A percentile compares a stretch with the other conserved stretches of the same genome.
These are phyloP conservation scores for Piaya cayana DNA, from an alignment of 2,113 vertebrate genomes.

Conservation along the genomic window DNA sequence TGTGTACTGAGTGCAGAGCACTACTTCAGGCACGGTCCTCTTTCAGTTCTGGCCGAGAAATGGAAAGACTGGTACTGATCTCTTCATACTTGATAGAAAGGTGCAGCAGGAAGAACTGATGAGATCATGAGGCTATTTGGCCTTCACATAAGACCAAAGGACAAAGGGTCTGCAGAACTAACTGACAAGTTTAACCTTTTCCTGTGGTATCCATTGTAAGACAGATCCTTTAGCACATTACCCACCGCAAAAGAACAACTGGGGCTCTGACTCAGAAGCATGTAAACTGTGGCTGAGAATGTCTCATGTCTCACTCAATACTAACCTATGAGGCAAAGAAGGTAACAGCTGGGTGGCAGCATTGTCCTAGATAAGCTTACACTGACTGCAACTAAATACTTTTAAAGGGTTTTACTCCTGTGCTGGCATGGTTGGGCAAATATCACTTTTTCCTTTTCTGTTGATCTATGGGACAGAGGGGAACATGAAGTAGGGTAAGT, in stretches of 20 bases:
- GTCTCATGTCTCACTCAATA: neutral
- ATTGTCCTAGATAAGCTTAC: conserved; percentile 2
- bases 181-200: neutral
- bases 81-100: neutral
- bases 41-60: neutral
- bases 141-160: neutral
- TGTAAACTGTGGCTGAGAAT: neutral
- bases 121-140: neutral
- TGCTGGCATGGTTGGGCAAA: neutral
- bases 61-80: neutral
- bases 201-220: neutral
- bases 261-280: neutral
- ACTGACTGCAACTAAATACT: neutral
- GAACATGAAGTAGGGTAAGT: neutral
- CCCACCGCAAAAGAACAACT: neutral
- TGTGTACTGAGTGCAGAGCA: neutral
- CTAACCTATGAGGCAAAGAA: neutral
- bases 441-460: neutral
- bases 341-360: conserved; percentile 30
- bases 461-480: neutral
- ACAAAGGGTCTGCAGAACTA: neutral
- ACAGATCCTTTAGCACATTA: neutral
- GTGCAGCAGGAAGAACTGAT: neutral
- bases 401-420: neutral
- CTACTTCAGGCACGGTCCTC: neutral